Evolutionary conservation across 1,140 invertebrate species (phyloP), one percentile per base, ranked within the genome.

Genomic region (Procambarus clarkii): DNA sequence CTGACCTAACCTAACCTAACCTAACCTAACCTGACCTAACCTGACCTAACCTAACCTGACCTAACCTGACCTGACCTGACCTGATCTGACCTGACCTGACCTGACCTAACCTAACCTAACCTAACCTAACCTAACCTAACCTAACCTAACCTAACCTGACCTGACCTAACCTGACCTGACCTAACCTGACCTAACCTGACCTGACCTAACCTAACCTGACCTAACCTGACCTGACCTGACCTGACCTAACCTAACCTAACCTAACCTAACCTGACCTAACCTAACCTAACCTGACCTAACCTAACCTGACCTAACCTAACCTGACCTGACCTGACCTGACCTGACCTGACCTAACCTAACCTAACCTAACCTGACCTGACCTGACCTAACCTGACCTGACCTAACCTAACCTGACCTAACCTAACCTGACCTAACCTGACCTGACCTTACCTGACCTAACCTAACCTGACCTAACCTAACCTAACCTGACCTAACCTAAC

Each of bases 21-120:
- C 50, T 54, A 64, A 64, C 60, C 60, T 64, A 21, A 15, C 60
- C 60, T 64, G 60, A 71, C 69, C 69, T 71, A n/a, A 71, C 69
- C 69, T 71, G n/a, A 71, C 69, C 69, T 71, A n/a, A 71, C 69
- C 69, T 71, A n/a, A 71, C 69, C 69, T 71, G 24, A 71, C 69
- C 69, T 71, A 34, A 24, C 69, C 69, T 71, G 69, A 71, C 69
- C 69, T 71, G 69, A 71, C 69, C 69, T 71, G n/a, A 71, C 69
- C 69, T 71, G 24, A 71, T 9, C 69, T 71, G 24, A 71, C 69
- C 69, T 71, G 24, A 71, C 69, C 69, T 71, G 9, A 71, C 69
- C 69, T 71, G 69, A 71, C 69, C 69, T 71, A 18, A 71, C n/a
- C 69, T 71, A 18, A 71, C 69, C 69, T 71, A 71, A 24, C 69